Percentiles rank a stretch among this genome's conserved stretches.
These are phyloP conservation scores for Matsumurasca onukii DNA, from an alignment of 1,140 invertebrate species.

Conservation along the genomic window DNA sequence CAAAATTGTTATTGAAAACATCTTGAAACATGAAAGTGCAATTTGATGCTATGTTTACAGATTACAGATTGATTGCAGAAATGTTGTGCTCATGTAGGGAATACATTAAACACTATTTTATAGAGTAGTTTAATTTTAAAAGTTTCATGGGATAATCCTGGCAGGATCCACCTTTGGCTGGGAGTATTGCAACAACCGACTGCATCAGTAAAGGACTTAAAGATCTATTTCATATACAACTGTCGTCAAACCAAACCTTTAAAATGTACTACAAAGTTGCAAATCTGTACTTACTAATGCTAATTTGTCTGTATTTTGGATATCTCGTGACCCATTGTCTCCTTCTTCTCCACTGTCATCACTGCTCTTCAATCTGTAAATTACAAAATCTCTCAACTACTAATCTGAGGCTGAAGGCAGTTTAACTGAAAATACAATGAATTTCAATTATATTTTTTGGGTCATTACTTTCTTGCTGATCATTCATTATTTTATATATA, in stretches of 20 bases:
- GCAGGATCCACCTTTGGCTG: background rate
- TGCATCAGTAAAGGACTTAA: slow-evolving; percentile 28
- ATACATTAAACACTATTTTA: too few species aligned
- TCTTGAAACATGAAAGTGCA: too few species aligned
- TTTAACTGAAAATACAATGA: too few species aligned
- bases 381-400: too few species aligned
- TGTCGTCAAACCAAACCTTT: slow-evolving; percentile 13
- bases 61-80: too few species aligned
- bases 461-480: too few species aligned
- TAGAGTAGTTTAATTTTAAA: background rate
- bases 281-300: slow-evolving; percentile 46
- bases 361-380: slow-evolving; percentile 56
- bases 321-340: slow-evolving; percentile 50
- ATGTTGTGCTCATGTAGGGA: too few species aligned
- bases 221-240: slow-evolving; percentile 23
- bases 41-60: too few species aligned
- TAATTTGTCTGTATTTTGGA: slow-evolving; percentile 49
- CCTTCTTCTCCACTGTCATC: slow-evolving; percentile 58
- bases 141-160: background rate
- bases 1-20: too few species aligned
- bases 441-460: too few species aligned
- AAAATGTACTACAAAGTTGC: slow-evolving; percentile 19
- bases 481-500: too few species aligned
- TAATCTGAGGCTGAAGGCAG: too few species aligned
- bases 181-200: slow-evolving; percentile 9